Percentiles rank a stretch among this genome's conserved stretches.
phyloP scores from a whole-genome alignment of 2,113 vertebrate species.

The Calyptommatus sinebrachiatus region DNA sequence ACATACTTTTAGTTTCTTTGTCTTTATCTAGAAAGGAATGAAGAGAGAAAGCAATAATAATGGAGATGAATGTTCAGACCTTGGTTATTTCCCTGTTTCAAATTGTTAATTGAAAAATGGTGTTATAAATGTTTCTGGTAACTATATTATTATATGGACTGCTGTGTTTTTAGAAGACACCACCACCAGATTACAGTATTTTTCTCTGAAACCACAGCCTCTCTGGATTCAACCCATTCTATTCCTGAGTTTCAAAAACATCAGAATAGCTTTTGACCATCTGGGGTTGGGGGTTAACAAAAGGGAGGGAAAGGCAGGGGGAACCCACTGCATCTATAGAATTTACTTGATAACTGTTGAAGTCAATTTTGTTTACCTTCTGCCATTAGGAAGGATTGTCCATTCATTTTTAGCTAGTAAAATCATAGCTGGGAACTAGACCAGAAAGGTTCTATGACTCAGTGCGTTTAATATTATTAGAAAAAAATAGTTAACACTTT shows the following conservation, averaged over 20 bases:
- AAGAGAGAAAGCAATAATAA: constrained; percentile 22
- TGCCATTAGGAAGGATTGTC: not conserved
- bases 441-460: not conserved
- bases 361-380: not conserved
- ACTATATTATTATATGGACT: no score
- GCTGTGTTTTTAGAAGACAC: no score
- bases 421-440: not conserved
- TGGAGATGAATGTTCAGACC: not conserved
- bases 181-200: not conserved
- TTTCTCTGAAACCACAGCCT: not conserved
- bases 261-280: not conserved
- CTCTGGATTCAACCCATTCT: not conserved
- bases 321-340: not conserved
- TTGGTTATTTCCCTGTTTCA: no score
- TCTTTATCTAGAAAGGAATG: constrained; percentile 57
- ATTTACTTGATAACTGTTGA: not conserved
- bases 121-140: not conserved
- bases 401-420: not conserved
- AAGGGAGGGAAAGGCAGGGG: not conserved
- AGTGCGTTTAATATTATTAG: no score
- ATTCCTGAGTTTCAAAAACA: not conserved
- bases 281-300: no score
- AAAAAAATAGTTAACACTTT: no score
- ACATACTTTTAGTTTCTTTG: constrained; percentile 64
- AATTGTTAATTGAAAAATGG: not conserved